Evolutionary conservation across 1,140 invertebrate species (phyloP).

Genomic region (Pogonomyrmex barbatus): DNA sequence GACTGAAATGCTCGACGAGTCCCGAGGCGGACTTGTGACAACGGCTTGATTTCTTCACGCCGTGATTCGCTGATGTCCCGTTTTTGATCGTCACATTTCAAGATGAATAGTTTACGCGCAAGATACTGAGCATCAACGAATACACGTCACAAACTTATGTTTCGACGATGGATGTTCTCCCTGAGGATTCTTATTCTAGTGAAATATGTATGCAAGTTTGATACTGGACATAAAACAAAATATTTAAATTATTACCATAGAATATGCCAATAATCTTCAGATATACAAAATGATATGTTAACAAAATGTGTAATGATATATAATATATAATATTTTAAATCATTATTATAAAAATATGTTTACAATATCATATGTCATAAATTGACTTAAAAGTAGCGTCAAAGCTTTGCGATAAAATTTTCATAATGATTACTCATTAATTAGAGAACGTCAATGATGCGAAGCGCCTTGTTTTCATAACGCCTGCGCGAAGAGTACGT

Average conservation of each 20-base stretch:
- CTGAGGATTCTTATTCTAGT: not conserved
- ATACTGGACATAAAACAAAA: not conserved
- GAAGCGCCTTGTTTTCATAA: not conserved
- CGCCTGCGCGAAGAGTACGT: conserved; percentile 27
- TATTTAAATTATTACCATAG: conserved; percentile 10
- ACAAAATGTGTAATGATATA: not conserved
- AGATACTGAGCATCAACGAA: not conserved
- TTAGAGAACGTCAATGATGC: not conserved
- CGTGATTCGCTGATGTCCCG: conserved; percentile 1
- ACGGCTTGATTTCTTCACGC: conserved; percentile 1
- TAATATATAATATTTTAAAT: not conserved
- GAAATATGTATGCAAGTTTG: not conserved
- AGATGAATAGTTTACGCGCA: not conserved
- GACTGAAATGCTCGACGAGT: conserved; percentile 71
- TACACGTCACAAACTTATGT: not conserved
- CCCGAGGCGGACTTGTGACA: conserved; percentile 17
- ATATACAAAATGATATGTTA: not conserved
- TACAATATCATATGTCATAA: not conserved
- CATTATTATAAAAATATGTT: not conserved
- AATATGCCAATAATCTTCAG: not conserved
- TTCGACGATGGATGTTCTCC: not conserved
- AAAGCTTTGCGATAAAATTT: conserved; percentile 13
- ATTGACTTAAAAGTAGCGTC: not conserved
- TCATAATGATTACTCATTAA: conserved; percentile 7
- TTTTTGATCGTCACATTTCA: not conserved